A percentile compares a stretch with the other conserved stretches of the same genome.
phyloP scores from a whole-genome alignment of 2,797 vertebrate species.

The Gallirallus australis region DNA sequence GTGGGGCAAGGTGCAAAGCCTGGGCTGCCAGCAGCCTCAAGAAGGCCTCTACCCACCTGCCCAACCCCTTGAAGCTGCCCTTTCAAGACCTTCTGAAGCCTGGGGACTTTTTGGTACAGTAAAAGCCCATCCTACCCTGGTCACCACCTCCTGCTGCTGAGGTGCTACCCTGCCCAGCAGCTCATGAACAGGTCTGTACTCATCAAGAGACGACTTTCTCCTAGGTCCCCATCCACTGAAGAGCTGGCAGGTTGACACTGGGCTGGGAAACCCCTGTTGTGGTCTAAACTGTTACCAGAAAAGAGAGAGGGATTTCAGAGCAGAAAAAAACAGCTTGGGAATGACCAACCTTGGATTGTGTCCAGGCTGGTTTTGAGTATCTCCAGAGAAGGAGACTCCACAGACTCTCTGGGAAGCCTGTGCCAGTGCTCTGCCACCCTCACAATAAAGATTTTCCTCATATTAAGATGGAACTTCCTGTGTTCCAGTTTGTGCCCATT shows the following conservation, averaged over 20 bases:
- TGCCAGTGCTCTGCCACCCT: no score
- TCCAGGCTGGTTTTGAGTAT: no score
- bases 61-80: accelerated
- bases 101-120: not conserved
- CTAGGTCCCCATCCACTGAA: not conserved
- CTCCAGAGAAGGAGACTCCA: no score
- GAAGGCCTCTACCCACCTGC: not conserved
- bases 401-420: no score
- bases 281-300: not conserved
- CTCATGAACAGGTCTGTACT: accelerated
- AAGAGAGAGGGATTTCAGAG: not conserved
- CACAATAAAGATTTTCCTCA: no score
- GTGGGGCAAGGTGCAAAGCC: not conserved
- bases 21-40: not conserved
- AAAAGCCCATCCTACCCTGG: accelerated
- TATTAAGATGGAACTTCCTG: no score
- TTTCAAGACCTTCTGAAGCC: not conserved
- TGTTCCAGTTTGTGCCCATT: no score
- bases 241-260: accelerated
- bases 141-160: not conserved
- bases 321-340: not conserved
- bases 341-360: accelerated
- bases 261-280: accelerated
- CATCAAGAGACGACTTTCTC: accelerated
- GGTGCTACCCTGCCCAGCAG: not conserved